Percentiles rank a stretch among this genome's conserved stretches.
phyloP scores from a whole-genome alignment of 2,797 vertebrate species.

The Darevskia mixta region DNA sequence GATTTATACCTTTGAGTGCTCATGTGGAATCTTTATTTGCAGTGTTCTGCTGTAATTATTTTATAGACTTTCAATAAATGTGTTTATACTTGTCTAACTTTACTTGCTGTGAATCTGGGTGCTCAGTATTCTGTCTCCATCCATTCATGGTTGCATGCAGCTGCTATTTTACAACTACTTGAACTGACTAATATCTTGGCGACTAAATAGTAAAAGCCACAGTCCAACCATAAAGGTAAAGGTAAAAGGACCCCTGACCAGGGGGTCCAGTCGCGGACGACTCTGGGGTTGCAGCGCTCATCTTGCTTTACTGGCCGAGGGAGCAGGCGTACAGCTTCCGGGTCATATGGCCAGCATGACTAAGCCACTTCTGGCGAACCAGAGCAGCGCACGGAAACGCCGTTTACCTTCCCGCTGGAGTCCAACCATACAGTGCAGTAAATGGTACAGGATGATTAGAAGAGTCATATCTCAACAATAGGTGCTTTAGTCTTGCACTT shows the following conservation, averaged over 20 bases:
- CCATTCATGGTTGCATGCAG: neutral
- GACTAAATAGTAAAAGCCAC: conserved; percentile 34
- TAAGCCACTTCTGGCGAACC: too few relatives aligned
- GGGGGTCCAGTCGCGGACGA: too few relatives aligned
- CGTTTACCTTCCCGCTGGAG: neutral
- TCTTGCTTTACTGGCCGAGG: too few relatives aligned
- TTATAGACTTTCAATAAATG: conserved; percentile 1
- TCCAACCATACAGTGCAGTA: conserved; percentile 45
- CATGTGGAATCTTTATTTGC: neutral
- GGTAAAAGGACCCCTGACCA: too few relatives aligned
- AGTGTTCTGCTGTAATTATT: neutral
- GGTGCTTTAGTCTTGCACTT: conserved; percentile 37
- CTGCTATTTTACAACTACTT: conserved; percentile 8
- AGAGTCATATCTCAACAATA: conserved; percentile 36
- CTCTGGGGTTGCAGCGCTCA: too few relatives aligned
- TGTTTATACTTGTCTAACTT: neutral
- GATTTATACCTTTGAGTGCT: neutral
- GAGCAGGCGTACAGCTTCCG: too few relatives aligned
- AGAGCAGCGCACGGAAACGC: too few relatives aligned
- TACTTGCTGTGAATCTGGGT: neutral
- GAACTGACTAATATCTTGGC: neutral
- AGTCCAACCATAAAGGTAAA: conserved; percentile 29
- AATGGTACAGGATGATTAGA: conserved; percentile 19
- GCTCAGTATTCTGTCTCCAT: accelerated
- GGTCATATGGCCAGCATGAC: too few relatives aligned